Evolutionary conservation across 2,888 invertebrate genomes (phyloP).

Genomic region (Drosophila neotestacea): DNA sequence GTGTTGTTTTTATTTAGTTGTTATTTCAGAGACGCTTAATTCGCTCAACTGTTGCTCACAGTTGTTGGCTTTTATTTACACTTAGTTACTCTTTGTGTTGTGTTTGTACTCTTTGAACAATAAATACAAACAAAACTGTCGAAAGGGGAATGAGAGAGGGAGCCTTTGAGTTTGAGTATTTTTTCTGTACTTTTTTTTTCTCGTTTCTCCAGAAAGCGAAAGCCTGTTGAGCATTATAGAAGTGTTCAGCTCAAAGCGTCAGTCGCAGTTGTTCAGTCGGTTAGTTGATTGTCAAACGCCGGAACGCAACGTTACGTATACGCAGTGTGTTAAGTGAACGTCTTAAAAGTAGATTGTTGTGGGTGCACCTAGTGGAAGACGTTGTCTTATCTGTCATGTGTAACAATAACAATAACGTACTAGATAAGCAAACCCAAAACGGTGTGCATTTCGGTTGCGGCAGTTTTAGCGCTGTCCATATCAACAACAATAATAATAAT

Average conservation of each 20-base stretch:
- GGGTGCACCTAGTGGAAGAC: slow-evolving; percentile 2
- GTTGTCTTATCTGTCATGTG: slow-evolving; percentile 65
- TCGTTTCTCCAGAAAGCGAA: slow-evolving; percentile 70
- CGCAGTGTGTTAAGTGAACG: slow-evolving; percentile 47
- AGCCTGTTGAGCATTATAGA: slow-evolving; percentile 46
- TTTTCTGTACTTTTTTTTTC: slow-evolving; percentile 4
- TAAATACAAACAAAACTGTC: slow-evolving; percentile 10
- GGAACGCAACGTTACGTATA: slow-evolving; percentile 51
- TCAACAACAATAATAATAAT: slow-evolving; percentile 26
- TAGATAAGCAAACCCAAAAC: slow-evolving; percentile 63
- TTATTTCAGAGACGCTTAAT: slow-evolving; percentile 28
- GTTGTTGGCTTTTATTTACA: slow-evolving; percentile 47
- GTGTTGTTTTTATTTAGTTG: slow-evolving; percentile 8
- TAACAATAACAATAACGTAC: slow-evolving; percentile 51
- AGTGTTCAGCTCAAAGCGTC: neutral
- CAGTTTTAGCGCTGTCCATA: slow-evolving; percentile 22
- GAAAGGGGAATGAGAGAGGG: neutral
- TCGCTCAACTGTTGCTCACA: slow-evolving; percentile 60
- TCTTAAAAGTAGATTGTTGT: slow-evolving; percentile 12
- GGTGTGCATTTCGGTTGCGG: slow-evolving; percentile 53
- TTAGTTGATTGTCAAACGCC: slow-evolving; percentile 70
- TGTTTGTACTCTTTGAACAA: slow-evolving; percentile 34
- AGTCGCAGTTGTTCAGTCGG: slow-evolving; percentile 2
- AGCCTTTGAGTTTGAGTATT: slow-evolving; percentile 30
- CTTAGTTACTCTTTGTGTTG: slow-evolving; percentile 52